phyloP scores from a whole-genome alignment of 2,888 invertebrate species.

The Lucinisca nassula region DNA sequence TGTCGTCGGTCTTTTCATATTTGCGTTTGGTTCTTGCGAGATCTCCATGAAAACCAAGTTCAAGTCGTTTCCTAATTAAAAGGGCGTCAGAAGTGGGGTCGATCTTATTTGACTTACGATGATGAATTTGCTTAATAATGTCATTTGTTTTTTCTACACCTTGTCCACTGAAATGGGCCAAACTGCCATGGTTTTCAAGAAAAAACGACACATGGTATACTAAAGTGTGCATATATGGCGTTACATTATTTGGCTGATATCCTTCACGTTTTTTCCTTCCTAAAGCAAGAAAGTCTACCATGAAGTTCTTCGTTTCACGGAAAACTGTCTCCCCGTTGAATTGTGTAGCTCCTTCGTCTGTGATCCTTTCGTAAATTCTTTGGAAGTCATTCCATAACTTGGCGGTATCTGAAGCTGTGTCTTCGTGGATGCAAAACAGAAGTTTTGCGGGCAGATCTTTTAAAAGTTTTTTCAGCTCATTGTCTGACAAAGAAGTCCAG shows the following conservation, averaged over 20 bases:
- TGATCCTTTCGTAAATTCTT: background rate
- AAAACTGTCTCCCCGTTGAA: background rate
- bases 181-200: background rate
- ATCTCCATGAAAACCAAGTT: background rate
- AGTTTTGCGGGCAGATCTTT: constrained; percentile 2
- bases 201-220: constrained; percentile 18
- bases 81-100: constrained; percentile 12
- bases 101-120: background rate
- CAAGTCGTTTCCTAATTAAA: background rate
- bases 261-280: constrained; percentile 11
- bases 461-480: constrained; percentile 7
- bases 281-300: background rate
- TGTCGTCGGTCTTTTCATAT: constrained; percentile 12
- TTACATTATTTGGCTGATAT: constrained; percentile 23
- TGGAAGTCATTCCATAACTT: background rate
- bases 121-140: constrained; percentile 17
- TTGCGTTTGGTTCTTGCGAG: background rate
- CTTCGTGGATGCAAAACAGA: constrained; percentile 8
- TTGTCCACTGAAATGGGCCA: constrained; percentile 20
- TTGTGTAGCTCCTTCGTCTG: background rate
- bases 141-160: constrained; percentile 36
- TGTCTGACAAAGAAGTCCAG: constrained; percentile 15
- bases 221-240: background rate
- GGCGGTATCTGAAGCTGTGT: background rate
- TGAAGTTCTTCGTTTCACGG: background rate